Evolutionary conservation across 2,797 vertebrate species (phyloP).

Genomic region (Melanotaenia parkinsoni): DNA sequence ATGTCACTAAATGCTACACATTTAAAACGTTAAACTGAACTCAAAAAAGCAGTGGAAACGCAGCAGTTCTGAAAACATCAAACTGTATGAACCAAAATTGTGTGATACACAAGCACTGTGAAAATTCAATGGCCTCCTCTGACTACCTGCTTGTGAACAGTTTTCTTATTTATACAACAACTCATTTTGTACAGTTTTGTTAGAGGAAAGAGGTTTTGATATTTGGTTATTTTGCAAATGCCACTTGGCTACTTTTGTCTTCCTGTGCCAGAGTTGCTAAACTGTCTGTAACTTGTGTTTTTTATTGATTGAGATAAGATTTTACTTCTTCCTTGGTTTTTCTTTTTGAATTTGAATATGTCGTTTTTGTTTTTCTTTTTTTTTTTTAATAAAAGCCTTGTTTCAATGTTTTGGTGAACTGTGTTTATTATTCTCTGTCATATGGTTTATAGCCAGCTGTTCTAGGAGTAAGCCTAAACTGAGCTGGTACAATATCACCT

Average conservation of each 20-base stretch:
- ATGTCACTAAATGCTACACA: not conserved
- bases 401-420: conserved; percentile 59
- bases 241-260: conserved; percentile 81
- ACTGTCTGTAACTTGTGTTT: conserved; percentile 82
- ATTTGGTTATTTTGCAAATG: conserved; percentile 79
- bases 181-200: conserved; percentile 87
- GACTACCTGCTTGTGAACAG: conserved; percentile 77
- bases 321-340: conserved; percentile 82
- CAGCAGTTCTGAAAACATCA: not conserved
- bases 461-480: not conserved
- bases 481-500: not conserved
- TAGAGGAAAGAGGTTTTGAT: conserved; percentile 80
- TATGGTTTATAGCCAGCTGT: not conserved
- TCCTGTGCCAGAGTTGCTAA: conserved; percentile 85
- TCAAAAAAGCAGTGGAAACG: not conserved
- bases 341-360: conserved; percentile 82
- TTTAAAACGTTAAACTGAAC: not conserved
- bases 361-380: conserved; percentile 75
- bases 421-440: conserved; percentile 16
- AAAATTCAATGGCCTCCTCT: conserved; percentile 65
- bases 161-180: conserved; percentile 89
- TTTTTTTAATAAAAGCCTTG: conserved; percentile 81
- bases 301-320: conserved; percentile 79
- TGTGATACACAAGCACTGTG: conserved; percentile 55
- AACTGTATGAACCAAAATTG: conserved; percentile 43